phyloP scores from a whole-genome alignment of 2,113 vertebrate genomes.

The Eolophus roseicapilla region DNA sequence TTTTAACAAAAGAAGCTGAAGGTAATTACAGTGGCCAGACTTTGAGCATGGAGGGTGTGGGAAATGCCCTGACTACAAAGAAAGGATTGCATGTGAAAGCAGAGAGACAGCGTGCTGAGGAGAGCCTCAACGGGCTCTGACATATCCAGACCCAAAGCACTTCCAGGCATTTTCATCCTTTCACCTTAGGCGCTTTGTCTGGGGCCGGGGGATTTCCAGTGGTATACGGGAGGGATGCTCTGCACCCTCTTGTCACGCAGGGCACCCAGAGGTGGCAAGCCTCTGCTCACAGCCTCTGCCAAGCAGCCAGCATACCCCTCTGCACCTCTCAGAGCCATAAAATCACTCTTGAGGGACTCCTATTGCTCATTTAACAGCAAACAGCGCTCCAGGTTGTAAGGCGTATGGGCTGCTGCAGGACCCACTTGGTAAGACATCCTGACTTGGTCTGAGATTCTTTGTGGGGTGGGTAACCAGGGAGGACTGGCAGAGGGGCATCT shows the following conservation, averaged over 20 bases:
- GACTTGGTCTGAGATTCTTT: background rate
- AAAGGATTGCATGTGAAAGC: background rate
- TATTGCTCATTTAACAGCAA: background rate
- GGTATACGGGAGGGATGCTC: background rate
- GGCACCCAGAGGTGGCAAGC: background rate
- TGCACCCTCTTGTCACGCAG: background rate
- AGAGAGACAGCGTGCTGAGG: background rate
- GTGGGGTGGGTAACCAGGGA: background rate
- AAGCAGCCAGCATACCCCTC: no score
- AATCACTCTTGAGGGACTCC: background rate
- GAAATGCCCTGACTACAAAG: background rate
- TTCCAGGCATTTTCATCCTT: background rate
- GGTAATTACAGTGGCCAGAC: background rate
- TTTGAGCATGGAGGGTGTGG: background rate
- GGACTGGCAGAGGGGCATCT: background rate
- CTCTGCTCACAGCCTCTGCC: background rate
- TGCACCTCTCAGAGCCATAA: background rate
- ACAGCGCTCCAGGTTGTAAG: background rate
- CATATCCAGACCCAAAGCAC: background rate
- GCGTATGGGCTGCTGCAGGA: background rate
- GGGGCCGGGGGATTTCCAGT: background rate
- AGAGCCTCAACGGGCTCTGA: background rate
- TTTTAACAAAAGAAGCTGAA: background rate
- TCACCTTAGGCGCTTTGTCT: background rate
- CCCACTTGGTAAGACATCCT: background rate